A percentile compares a stretch with the other conserved stretches of the same genome.
phyloP scores from a whole-genome alignment of 1,140 invertebrate species.

The Heliothis virescens region DNA sequence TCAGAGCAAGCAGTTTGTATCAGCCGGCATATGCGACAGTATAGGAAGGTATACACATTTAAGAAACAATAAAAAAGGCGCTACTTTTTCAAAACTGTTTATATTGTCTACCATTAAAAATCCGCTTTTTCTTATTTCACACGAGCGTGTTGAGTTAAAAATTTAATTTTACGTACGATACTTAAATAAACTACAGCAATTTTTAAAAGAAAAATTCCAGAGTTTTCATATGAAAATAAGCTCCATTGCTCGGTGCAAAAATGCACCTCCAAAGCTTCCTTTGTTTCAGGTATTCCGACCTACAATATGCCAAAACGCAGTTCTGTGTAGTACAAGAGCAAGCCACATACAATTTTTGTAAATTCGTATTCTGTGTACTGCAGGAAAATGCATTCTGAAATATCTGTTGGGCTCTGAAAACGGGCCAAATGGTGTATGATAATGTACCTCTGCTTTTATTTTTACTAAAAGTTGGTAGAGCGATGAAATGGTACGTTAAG shows the following conservation, averaged over 20 bases:
- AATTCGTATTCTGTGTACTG: constrained; percentile 18
- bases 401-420: constrained; percentile 14
- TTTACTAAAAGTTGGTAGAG: neutral
- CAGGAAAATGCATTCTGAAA: constrained; percentile 33
- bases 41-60: neutral
- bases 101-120: constrained; percentile 19
- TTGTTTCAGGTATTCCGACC: constrained; percentile 39
- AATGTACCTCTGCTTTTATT: constrained; percentile 33
- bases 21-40: no score
- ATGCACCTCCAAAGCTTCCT: constrained; percentile 22
- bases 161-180: constrained; percentile 7
- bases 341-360: constrained; percentile 6
- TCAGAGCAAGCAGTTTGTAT: no score
- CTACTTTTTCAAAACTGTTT: neutral
- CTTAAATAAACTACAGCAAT: constrained; percentile 17
- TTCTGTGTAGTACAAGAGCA: constrained; percentile 18
- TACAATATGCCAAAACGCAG: constrained; percentile 33
- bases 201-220: constrained; percentile 39
- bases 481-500: constrained; percentile 33
- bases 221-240: constrained; percentile 44
- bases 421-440: constrained; percentile 27
- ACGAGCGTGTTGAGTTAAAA: neutral
- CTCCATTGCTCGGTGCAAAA: constrained; percentile 8
- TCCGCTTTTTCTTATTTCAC: constrained; percentile 18
- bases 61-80: neutral